Evolutionary conservation across 2,113 vertebrate genomes (phyloP).

Genomic region (Talpa occidentalis): DNA sequence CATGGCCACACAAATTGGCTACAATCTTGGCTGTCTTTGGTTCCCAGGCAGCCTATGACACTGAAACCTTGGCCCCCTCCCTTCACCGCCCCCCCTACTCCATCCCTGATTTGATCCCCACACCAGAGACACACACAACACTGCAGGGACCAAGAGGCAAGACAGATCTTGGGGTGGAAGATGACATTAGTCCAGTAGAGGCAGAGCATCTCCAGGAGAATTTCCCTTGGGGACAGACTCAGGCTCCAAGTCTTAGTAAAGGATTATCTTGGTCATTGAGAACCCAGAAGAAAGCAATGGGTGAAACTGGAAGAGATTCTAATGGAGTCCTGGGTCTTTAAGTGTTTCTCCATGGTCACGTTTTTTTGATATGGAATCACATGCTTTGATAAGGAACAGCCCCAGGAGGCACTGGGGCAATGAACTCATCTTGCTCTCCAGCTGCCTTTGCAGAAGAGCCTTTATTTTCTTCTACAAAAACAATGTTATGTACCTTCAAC

Average conservation of each 20-base stretch:
- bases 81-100: too few relatives aligned
- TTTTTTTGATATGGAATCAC: constrained; percentile 65
- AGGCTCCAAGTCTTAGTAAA: neutral
- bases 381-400: constrained; percentile 72
- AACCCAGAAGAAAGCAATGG: neutral
- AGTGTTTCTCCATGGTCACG: constrained; percentile 70
- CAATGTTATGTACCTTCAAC: neutral
- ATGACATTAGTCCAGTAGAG: neutral
- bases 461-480: constrained; percentile 47
- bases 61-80: neutral
- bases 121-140: neutral
- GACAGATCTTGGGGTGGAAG: neutral
- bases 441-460: constrained; percentile 36
- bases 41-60: constrained; percentile 2
- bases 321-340: constrained; percentile 46
- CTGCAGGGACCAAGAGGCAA: neutral
- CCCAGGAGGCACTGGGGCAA: neutral
- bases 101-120: neutral
- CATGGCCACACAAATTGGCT: neutral
- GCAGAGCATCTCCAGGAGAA: neutral
- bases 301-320: neutral
- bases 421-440: constrained; percentile 25
- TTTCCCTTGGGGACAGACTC: neutral
- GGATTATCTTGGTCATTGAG: neutral
- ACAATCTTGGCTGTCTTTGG: neutral